A percentile compares a stretch with the other conserved stretches of the same genome.
These are phyloP conservation scores for Triplophysa bombifrons DNA, from an alignment of 2,797 vertebrate genomes.

Conservation along the genomic window DNA sequence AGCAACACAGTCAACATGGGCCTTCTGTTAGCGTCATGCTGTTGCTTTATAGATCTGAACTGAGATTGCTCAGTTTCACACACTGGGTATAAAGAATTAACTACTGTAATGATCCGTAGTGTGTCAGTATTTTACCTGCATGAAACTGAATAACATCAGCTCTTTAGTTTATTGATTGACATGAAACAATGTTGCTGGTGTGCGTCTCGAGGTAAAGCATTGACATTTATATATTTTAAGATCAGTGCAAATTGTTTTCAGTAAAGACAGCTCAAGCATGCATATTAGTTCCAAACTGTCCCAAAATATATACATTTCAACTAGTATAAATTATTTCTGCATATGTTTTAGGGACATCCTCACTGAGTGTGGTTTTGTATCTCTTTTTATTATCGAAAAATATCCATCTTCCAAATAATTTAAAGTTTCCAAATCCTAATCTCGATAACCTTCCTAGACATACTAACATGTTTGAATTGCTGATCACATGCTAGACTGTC, in stretches of 20 bases:
- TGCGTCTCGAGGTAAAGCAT: no score
- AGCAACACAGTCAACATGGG: slow-evolving; percentile 43
- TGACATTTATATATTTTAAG: no score
- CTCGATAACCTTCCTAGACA: neutral
- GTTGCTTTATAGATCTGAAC: slow-evolving; percentile 8
- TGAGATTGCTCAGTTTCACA: neutral
- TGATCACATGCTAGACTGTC: neutral
- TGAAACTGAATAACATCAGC: neutral
- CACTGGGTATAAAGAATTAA: neutral
- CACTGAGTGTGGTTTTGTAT: neutral
- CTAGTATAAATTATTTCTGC: neutral
- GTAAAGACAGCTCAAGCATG: no score
- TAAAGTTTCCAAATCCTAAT: slow-evolving; percentile 12
- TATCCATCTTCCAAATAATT: slow-evolving; percentile 1
- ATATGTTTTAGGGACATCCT: slow-evolving; percentile 7
- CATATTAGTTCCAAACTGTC: no score
- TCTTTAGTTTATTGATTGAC: no score
- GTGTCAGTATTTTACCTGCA: neutral
- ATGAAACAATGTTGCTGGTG: no score
- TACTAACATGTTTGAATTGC: neutral
- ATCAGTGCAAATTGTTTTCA: no score
- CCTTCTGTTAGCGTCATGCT: slow-evolving; percentile 19
- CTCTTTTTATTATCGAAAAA: neutral
- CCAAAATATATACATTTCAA: no score
- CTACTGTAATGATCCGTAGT: neutral